Conservation (phyloP, 2,113 vertebrate species). For the Empidonax alnorum region DNA sequence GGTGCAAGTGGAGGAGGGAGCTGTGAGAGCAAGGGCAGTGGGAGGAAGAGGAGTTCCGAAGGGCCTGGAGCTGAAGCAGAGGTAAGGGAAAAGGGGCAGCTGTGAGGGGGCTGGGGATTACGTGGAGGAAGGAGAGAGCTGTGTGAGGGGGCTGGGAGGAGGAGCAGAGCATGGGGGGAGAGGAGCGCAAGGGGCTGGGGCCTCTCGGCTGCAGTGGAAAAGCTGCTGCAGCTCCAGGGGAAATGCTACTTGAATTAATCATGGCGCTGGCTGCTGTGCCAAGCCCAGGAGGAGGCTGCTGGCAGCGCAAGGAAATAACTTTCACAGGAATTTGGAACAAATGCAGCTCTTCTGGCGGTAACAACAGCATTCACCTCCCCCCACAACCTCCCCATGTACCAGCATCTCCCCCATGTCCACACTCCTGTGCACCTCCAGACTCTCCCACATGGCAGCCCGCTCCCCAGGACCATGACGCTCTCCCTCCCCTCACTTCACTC, state of each 20-base stretch:
- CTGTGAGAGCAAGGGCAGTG: background rate
- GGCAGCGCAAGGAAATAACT: constrained; percentile 70
- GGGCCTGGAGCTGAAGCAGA: background rate
- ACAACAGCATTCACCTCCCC: constrained; percentile 58
- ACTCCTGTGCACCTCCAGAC: background rate
- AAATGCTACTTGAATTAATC: constrained; percentile 74
- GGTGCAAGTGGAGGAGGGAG: background rate
- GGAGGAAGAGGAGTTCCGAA: background rate
- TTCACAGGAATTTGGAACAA: constrained; percentile 73
- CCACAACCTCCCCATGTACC: constrained; percentile 25
- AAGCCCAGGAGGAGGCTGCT: constrained; percentile 74
- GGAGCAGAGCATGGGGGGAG: constrained; percentile 29
- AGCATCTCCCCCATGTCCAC: background rate
- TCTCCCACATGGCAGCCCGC: background rate
- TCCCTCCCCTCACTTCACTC: background rate
- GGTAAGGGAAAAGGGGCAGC: constrained; percentile 17
- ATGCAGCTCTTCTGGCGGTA: constrained; percentile 65
- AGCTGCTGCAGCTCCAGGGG: constrained; percentile 72
- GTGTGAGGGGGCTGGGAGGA: constrained; percentile 16
- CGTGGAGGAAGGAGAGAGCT: background rate
- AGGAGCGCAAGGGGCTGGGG: constrained; percentile 57
- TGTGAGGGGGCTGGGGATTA: background rate
- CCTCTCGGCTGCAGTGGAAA: constrained; percentile 70
- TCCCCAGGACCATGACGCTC: background rate
- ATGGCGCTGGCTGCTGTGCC: constrained; percentile 72